Conservation (phyloP, 2,888 invertebrate species). For the Dynastes hyllus region DNA sequence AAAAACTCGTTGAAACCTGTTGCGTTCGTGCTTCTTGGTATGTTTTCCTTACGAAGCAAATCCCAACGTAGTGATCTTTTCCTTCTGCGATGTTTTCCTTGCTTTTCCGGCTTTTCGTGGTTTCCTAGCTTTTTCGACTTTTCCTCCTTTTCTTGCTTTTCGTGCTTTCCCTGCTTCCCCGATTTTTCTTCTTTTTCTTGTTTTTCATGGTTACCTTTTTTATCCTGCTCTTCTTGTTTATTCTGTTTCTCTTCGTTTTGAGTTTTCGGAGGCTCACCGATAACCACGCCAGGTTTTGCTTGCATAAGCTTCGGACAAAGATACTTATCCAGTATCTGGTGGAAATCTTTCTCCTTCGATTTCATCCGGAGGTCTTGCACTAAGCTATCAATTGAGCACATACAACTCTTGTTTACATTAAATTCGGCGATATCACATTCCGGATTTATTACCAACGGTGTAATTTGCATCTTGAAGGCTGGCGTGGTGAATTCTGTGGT, state of each 20-base stretch:
- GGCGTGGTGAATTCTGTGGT: constrained; percentile 34
- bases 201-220: too few species aligned
- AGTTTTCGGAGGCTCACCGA: constrained; percentile 5
- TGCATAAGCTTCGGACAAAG: constrained; percentile 43
- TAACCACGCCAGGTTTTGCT: constrained; percentile 45
- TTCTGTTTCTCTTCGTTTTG: neutral
- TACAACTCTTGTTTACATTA: constrained; percentile 56
- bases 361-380: constrained; percentile 58
- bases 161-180: too few species aligned
- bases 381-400: constrained; percentile 61
- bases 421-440: constrained; percentile 55
- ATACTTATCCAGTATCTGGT: constrained; percentile 49
- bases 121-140: too few species aligned
- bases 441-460: constrained; percentile 45
- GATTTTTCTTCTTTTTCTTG: too few species aligned
- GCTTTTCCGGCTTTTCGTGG: too few species aligned
- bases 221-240: too few species aligned
- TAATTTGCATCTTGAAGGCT: constrained; percentile 35
- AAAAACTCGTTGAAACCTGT: constrained; percentile 52
- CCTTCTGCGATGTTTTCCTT: constrained; percentile 37
- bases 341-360: constrained; percentile 49
- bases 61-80: constrained; percentile 49
- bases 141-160: too few species aligned
- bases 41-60: constrained; percentile 25
- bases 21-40: constrained; percentile 15